A percentile compares a stretch with the other conserved stretches of the same genome.
phyloP scores from a whole-genome alignment of 2,113 vertebrate species.

The Otis tarda region DNA sequence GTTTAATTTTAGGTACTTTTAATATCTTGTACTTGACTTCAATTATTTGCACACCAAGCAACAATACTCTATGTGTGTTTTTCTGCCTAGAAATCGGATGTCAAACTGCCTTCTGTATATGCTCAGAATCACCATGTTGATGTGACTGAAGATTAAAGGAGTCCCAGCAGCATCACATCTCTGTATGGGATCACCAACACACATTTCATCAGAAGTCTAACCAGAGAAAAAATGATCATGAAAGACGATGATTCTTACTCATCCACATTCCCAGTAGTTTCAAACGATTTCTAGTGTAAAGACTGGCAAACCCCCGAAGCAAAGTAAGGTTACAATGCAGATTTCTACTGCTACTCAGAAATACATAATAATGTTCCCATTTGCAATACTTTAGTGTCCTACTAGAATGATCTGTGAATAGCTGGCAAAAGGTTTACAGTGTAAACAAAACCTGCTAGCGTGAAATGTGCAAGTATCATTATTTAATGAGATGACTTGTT shows the following conservation, averaged over 20 bases:
- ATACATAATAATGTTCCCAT: not conserved
- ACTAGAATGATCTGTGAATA: not conserved
- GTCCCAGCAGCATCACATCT: not conserved
- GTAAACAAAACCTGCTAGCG: not conserved
- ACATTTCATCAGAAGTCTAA: not conserved
- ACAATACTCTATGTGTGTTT: not conserved
- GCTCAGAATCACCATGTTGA: not conserved
- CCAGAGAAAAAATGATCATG: not conserved
- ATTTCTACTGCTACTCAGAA: not conserved
- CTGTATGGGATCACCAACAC: not conserved
- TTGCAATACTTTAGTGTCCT: not conserved
- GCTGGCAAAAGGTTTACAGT: not conserved
- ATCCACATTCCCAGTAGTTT: not conserved
- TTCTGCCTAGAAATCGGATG: not conserved
- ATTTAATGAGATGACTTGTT: constrained; percentile 26
- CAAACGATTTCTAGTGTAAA: not conserved
- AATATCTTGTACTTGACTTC: not conserved
- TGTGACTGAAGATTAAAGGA: not conserved
- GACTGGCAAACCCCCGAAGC: not conserved
- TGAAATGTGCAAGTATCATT: constrained; percentile 1
- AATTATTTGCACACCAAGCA: not conserved
- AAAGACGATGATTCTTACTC: not conserved
- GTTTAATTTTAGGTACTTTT: not conserved
- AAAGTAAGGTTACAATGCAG: not conserved
- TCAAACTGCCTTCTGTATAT: not conserved